A percentile compares a stretch with the other conserved stretches of the same genome.
Conservation (phyloP, 2,797 vertebrate genomes). For the Clarias platycephalus region DNA sequence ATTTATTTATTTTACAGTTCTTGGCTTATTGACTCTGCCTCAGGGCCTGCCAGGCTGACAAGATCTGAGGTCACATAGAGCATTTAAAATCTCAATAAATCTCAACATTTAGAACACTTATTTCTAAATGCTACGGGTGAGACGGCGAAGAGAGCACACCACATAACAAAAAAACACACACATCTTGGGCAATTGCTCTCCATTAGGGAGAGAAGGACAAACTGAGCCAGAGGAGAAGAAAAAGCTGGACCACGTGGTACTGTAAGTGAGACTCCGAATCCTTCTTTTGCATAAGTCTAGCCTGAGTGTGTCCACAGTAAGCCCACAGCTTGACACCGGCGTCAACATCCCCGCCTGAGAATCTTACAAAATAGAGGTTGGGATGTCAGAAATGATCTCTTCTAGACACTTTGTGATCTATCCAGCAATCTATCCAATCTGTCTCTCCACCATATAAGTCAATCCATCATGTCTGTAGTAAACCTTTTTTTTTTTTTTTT, state of each 20-base stretch:
- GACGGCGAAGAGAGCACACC: constrained; percentile 3
- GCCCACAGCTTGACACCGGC: background rate
- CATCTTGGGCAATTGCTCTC: background rate
- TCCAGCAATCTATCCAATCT: background rate
- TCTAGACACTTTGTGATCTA: background rate
- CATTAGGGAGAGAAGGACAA: constrained; percentile 32
- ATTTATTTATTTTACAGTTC: background rate
- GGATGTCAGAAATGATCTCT: background rate
- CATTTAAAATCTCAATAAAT: constrained; percentile 36
- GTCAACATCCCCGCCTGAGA: background rate
- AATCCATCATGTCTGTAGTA: background rate
- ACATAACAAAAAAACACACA: background rate
- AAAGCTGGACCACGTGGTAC: background rate
- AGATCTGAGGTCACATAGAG: constrained; percentile 19
- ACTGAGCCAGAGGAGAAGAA: constrained; percentile 13
- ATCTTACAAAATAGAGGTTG: background rate
- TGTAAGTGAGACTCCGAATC: background rate
- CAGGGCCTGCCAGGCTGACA: constrained; percentile 2
- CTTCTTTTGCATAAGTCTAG: constrained; percentile 30
- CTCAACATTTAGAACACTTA: constrained; percentile 24
- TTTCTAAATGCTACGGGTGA: constrained; percentile 32
- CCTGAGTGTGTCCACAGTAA: background rate
- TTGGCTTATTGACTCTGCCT: constrained; percentile 26
- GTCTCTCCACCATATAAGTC: background rate
- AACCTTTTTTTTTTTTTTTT: background rate